Evolutionary conservation across 2,113 vertebrate genomes (phyloP), one percentile per base, ranked within the genome.

Genomic region (Holacanthus passer): DNA sequence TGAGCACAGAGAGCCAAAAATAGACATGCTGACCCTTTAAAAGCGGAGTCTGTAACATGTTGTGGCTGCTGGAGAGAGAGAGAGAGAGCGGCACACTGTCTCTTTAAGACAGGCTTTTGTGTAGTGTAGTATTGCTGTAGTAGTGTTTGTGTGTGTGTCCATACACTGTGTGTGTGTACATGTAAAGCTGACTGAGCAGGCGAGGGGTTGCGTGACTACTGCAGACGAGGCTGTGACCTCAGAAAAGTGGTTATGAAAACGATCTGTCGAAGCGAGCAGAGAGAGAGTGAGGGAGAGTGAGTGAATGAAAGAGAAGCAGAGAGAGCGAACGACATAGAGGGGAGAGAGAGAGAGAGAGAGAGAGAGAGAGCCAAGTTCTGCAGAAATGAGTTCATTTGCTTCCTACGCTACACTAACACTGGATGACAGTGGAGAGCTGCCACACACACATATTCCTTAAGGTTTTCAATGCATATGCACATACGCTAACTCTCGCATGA

Each of bases 191-290:
- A 93, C 89, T 89, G 94, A 94, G 91, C 92, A 94, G 93, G 92
- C 91, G 70, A 94, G 87, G 94, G 95, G 90, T 97, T 97, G 96
- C 96, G 96, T 97, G 96, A 97, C 97, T 96, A 94, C 91, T 95
- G 95, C 96, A 96, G 96, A 94, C 95, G 89, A 94, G 92, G 92
- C 93, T 95, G 94, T 96, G 95, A 96, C 96, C 96, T 96, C 95
- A 96, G 96, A 96, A 95, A 95, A 96, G 96, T 95, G 96, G 96
- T 96, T 96, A 96, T 96, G 95, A 97, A 96, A 96, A 96, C 91
- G 94, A 97, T 96, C 95, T 96, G 95, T 95, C 74, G 93, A 96
- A 95, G 92, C 90, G 90, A 95, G 87, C 29, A 6, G 90, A 91
- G 93, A 89, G 90, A 83, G 75, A 91, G 90, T 82, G 85, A 1